phyloP scores from a whole-genome alignment of 2,888 invertebrate genomes.

The Bhutanitis thaidina region DNA sequence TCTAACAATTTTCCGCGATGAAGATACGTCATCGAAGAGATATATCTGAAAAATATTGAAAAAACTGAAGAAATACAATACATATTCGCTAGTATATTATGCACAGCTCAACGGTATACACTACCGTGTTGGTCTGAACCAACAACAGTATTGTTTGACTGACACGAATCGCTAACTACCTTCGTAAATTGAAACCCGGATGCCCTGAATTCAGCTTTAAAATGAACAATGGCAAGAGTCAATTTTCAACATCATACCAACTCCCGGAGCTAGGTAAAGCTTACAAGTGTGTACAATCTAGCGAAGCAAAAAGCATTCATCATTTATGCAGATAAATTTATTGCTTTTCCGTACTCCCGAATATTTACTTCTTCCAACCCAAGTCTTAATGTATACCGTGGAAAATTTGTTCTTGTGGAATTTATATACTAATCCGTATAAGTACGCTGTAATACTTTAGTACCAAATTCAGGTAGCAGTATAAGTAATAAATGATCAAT shows the following conservation, averaged over 20 bases:
- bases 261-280: constrained; percentile 37
- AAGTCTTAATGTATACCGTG: no score
- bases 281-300: constrained; percentile 42
- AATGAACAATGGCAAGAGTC: constrained; percentile 33
- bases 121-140: constrained; percentile 53
- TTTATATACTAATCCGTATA: no score
- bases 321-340: constrained; percentile 48
- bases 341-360: constrained; percentile 33
- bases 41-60: constrained; percentile 25
- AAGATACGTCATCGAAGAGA: background rate
- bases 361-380: no score
- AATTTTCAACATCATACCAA: constrained; percentile 31
- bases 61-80: constrained; percentile 44
- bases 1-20: background rate
- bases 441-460: no score
- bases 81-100: constrained; percentile 50
- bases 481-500: no score
- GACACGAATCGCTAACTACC: constrained; percentile 53
- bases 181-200: constrained; percentile 40
- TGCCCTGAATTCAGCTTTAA: constrained; percentile 37
- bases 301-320: constrained; percentile 40
- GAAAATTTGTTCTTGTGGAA: no score
- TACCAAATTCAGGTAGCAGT: no score
- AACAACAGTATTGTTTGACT: constrained; percentile 62
- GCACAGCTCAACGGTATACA: constrained; percentile 49